These are phyloP conservation scores for Ophiothrix spiculata DNA, from an alignment of 35 echinoderm and acorn worm species.

Conservation along the genomic window DNA sequence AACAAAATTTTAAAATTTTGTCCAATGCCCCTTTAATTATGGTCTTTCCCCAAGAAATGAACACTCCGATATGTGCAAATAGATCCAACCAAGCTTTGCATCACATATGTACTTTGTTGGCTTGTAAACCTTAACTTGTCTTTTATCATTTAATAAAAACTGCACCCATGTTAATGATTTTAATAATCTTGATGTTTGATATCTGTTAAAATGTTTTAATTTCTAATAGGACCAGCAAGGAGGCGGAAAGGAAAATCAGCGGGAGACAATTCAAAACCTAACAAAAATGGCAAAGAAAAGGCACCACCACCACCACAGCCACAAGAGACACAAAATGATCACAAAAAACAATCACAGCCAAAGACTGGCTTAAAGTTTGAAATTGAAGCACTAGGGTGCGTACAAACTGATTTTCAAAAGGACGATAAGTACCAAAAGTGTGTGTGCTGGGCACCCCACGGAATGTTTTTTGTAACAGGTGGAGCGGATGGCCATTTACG, in stretches of 20 bases:
- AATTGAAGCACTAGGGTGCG: conserved; percentile 39
- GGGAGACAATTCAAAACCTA: not conserved
- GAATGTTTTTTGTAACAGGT: conserved; percentile 72
- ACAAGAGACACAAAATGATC: not conserved
- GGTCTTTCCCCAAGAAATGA: too few relatives aligned
- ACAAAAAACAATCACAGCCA: conserved; percentile 25
- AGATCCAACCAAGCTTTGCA: too few relatives aligned
- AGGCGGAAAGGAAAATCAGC: conserved; percentile 39
- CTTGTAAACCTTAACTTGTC: too few relatives aligned
- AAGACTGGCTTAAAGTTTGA: conserved; percentile 40
- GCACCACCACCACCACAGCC: not conserved
- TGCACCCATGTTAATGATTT: too few relatives aligned
- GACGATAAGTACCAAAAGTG: conserved; percentile 79
- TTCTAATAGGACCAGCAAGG: conserved; percentile 21
- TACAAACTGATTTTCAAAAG: conserved; percentile 68
- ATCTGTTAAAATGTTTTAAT: not conserved
- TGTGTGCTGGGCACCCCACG: conserved; percentile 84
- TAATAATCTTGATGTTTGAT: too few relatives aligned
- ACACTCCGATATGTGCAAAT: too few relatives aligned
- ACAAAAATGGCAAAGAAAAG: conserved; percentile 9
- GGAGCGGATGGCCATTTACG: conserved; percentile 83
- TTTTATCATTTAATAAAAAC: too few relatives aligned
- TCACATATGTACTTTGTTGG: too few relatives aligned
- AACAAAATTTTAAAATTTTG: too few relatives aligned
- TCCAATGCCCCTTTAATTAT: too few relatives aligned